Percentiles rank a stretch among this genome's conserved stretches.
These are phyloP conservation scores for Anhinga anhinga DNA, from an alignment of 2,113 vertebrate species.

Conservation along the genomic window DNA sequence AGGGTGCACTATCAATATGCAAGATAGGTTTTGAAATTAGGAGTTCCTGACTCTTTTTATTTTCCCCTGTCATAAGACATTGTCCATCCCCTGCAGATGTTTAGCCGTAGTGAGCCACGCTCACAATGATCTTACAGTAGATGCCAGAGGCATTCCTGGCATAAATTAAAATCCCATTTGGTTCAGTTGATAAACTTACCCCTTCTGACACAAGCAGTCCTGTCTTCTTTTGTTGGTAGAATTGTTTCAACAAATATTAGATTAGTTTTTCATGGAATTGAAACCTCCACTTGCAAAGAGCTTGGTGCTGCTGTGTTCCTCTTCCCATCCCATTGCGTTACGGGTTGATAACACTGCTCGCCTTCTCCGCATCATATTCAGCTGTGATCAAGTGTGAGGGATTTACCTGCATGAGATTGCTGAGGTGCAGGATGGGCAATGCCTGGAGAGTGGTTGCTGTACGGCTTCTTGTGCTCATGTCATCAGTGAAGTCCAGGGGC, in stretches of 20 bases:
- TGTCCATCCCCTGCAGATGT: background rate
- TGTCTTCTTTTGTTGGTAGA: background rate
- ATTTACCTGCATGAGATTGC: background rate
- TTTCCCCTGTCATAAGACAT: background rate
- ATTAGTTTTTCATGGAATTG: background rate
- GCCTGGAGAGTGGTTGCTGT: fast-evolving
- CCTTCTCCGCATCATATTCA: fast-evolving
- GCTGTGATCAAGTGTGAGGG: background rate
- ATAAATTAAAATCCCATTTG: background rate
- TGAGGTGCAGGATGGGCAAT: background rate
- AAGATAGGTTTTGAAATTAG: background rate
- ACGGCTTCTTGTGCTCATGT: background rate
- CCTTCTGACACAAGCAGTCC: background rate
- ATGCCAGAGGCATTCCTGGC: background rate
- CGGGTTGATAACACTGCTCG: fast-evolving
- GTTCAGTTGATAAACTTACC: background rate
- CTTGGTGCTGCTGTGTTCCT: background rate
- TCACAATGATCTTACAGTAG: background rate
- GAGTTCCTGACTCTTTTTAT: background rate
- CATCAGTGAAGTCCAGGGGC: fast-evolving
- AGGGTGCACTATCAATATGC: background rate
- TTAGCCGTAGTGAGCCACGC: background rate
- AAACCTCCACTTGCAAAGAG: background rate
- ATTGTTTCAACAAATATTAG: background rate
- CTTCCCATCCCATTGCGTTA: fast-evolving